phyloP scores from a whole-genome alignment of 1,140 invertebrate species.

The Cherax destructor region DNA sequence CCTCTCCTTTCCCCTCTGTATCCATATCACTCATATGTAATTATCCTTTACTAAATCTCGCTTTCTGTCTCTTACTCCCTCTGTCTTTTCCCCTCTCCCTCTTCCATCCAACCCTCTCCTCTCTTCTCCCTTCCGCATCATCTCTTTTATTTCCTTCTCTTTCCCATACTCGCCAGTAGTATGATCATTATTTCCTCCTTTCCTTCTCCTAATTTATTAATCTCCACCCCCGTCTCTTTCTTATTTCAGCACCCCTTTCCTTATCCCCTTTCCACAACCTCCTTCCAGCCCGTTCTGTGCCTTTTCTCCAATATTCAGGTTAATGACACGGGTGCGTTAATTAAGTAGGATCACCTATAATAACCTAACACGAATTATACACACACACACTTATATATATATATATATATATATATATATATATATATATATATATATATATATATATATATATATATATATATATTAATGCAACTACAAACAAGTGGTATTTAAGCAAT shows the following conservation, averaged over 20 bases:
- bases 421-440: conserved; percentile 4
- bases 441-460: conserved; percentile 9
- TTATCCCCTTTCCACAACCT: background rate
- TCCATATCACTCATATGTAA: background rate
- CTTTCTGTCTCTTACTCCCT: background rate
- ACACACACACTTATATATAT: too few relatives aligned
- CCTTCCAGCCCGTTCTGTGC: too few relatives aligned
- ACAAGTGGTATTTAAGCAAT: too few relatives aligned
- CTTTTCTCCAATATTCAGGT: too few relatives aligned
- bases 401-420: too few relatives aligned
- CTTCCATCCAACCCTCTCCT: too few relatives aligned
- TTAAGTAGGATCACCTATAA: too few relatives aligned
- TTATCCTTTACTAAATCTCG: background rate
- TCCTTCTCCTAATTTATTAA: background rate
- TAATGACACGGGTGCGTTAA: too few relatives aligned
- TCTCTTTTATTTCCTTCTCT: background rate
- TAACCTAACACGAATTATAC: too few relatives aligned
- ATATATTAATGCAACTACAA: background rate
- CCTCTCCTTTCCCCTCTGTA: background rate
- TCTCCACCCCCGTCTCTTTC: background rate
- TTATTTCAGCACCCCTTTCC: background rate
- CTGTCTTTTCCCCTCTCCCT: too few relatives aligned
- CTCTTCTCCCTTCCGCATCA: background rate
- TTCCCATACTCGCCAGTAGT: background rate
- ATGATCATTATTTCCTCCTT: background rate